Evolutionary conservation across 2,113 vertebrate genomes (phyloP).

Genomic region (Oncorhynchus nerka): DNA sequence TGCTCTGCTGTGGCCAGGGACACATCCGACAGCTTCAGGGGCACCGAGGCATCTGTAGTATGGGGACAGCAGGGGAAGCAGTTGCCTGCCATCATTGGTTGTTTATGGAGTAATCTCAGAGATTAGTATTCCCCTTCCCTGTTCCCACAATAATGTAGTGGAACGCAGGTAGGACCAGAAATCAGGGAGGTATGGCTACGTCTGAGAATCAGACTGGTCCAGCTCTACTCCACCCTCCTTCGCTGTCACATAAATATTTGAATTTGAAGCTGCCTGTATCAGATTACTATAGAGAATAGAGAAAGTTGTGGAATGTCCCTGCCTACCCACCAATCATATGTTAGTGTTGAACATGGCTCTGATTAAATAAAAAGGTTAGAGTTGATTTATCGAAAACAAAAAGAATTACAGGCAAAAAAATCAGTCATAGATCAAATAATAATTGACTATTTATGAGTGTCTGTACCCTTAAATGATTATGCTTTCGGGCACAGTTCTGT

Average conservation of each 20-base stretch:
- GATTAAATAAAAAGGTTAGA: background rate
- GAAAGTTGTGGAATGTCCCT: constrained; percentile 23
- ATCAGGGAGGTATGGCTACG: background rate
- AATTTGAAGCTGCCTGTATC: constrained; percentile 12
- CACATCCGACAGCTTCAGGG: constrained; percentile 28
- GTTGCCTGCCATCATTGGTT: constrained; percentile 44
- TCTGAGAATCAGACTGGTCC: background rate
- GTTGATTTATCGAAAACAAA: background rate
- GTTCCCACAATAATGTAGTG: background rate
- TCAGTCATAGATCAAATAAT: too few relatives aligned
- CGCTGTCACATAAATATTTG: constrained; percentile 1
- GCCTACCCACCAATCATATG: background rate
- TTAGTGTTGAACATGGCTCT: too few relatives aligned
- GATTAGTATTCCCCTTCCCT: background rate
- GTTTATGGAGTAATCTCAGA: background rate
- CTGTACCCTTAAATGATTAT: background rate
- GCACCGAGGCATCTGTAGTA: background rate
- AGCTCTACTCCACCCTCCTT: background rate
- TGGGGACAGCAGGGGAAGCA: constrained; percentile 55
- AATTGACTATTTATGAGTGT: background rate
- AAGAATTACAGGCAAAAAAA: too few relatives aligned
- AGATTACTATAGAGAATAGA: constrained; percentile 36
- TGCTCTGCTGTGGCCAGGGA: constrained; percentile 58
- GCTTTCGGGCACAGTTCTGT: background rate
- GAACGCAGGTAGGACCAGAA: background rate